Evolutionary conservation across 1,140 invertebrate species (phyloP), one percentile per base, ranked within the genome.

Genomic region (Leptonema lineaticorne): DNA sequence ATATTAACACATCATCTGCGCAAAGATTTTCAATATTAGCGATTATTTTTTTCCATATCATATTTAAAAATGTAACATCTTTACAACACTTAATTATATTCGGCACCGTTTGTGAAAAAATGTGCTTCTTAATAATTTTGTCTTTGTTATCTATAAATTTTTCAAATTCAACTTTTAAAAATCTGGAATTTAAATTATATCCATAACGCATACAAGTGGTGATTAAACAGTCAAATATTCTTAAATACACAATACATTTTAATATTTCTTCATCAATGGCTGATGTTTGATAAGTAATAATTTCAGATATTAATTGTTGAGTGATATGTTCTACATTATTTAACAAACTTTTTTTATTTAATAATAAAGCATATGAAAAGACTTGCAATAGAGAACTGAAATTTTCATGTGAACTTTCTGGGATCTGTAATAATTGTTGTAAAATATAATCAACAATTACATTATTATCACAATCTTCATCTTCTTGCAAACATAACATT

Each of bases 391-490:
- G 48, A n/a, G 53, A 46, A 18, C 45, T n/a, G 18, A 48, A 60
- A 26, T 63, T 50, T 45, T 67, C 65, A 50, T 50, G 1, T 0
- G 30, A 9, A 22, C 14, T 59, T 9, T 59, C 33, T 0, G 30
- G 16, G 8, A 64, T n/a, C 30, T 41, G 41, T n/a, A 72, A 8
- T 27, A 72, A 50, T 16, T 45, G 30, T 33, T 64, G 28, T 11
- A 72, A 18, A 4, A 62, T 37, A 50, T 64, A 69, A 2, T 69
- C 29, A 11, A 72, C 45, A 9, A 69, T 67, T 16, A 27, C 30
- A 14, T 64, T 62, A 45, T 72, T 72, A 22, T 72, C 71, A 46
- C 71, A 72, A 45, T 68, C 68, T 14, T 68, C 67, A 26, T 69
- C 71, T 68, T 72, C 71, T 65, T 72, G 63, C 14, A 67, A 20